A percentile compares a stretch with the other conserved stretches of the same genome.
Conservation (phyloP, 2,113 vertebrate genomes). For the Forbesichthys papilliferus region DNA sequence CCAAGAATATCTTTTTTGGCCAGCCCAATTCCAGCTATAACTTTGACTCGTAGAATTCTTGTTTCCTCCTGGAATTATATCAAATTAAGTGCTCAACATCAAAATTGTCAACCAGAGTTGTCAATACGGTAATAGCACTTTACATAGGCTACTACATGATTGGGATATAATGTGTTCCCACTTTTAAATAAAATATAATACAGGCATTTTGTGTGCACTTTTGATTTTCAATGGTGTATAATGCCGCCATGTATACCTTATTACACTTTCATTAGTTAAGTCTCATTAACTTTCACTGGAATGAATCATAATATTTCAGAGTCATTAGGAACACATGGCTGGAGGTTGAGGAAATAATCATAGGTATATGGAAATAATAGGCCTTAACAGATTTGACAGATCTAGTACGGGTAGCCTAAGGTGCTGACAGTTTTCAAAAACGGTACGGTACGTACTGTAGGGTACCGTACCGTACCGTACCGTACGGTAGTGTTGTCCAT, state of each 20-base stretch:
- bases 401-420: neutral
- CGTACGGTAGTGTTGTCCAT: neutral
- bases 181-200: too few relatives aligned
- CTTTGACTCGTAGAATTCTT: conserved; percentile 86
- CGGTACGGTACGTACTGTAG: too few relatives aligned
- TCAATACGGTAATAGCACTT: neutral
- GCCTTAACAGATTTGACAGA: neutral
- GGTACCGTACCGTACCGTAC: too few relatives aligned
- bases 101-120: neutral
- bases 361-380: neutral
- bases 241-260: conserved; percentile 28
- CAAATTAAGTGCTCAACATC: neutral
- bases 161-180: too few relatives aligned
- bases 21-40: conserved; percentile 89
- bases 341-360: neutral
- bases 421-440: too few relatives aligned
- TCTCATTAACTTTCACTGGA: too few relatives aligned
- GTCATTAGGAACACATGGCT: too few relatives aligned
- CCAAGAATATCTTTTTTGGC: conserved; percentile 97
- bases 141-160: neutral
- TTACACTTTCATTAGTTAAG: neutral
- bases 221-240: too few relatives aligned
- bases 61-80: conserved; percentile 79
- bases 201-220: too few relatives aligned
- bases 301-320: too few relatives aligned